These are phyloP conservation scores for Ericerus pela DNA, from an alignment of 1,140 invertebrate genomes.

Conservation along the genomic window DNA sequence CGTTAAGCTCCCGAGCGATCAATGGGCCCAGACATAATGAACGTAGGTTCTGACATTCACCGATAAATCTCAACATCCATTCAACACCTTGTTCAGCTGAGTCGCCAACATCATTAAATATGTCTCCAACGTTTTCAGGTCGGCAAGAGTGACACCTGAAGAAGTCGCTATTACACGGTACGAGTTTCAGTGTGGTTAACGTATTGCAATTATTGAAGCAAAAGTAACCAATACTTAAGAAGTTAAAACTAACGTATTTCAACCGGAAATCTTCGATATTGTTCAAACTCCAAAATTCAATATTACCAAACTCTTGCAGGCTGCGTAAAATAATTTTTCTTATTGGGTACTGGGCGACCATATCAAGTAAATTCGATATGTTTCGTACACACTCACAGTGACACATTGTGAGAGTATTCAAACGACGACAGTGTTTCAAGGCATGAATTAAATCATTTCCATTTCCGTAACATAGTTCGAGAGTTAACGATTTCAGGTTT, in stretches of 20 bases:
- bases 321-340: constrained; percentile 1
- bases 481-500: not conserved
- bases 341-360: not conserved
- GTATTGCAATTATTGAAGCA: not conserved
- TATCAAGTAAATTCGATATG: not conserved
- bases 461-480: not conserved
- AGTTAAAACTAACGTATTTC: not conserved
- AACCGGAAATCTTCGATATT: not conserved
- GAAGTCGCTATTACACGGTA: too few species aligned
- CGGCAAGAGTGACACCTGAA: too few species aligned
- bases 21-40: not conserved
- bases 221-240: not conserved
- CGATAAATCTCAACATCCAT: not conserved
- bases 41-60: not conserved
- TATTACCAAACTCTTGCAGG: not conserved
- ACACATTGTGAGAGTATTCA: not conserved
- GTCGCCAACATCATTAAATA: not conserved
- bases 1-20: not conserved
- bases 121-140: not conserved
- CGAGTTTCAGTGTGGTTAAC: not conserved
- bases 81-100: too few species aligned
- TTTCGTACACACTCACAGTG: not conserved
- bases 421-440: not conserved
- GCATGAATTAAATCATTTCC: not conserved
- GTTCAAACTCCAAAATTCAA: not conserved